Base-by-base conservation (phyloP, 2,888 invertebrate genomes). In the Scelioninae gen. 1 region DNA sequence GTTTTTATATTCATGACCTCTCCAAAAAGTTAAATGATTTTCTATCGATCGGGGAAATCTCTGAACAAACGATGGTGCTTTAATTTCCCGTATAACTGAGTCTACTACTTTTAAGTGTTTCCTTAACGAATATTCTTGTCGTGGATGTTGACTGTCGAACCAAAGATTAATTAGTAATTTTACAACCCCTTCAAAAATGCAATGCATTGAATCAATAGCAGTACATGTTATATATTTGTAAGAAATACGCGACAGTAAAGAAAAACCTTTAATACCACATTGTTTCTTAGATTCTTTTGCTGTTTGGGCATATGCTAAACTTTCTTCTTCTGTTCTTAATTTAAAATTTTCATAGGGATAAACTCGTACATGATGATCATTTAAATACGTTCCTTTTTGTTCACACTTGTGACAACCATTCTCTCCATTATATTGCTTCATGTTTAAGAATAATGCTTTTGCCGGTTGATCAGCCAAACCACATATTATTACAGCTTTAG, bases 131-230 rank as follows among this genome's bases (percentile, higher is more conserved):
- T 62, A 76, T 63, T 34, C 32, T 72, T 83, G 31, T 58, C 53
- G 38, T 0, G 60, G 16, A 65, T 53, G 69, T 15, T 49, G 55
- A 16, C 40, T 6, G 16, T 69, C 29, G 32, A 85, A 84, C 82
- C 82, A 82, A 49, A 84, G 60, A 7, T 62, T 13, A 16, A 82
- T 16, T 16, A 78, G 43, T n/a, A 9, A 47, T 66, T 75, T 62
- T 5, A 47, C 40, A 29, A 77, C 55, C 3, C 83, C 80, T 72
- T 69, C 76, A 51, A 79, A 77, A 40, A 80, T 63, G 43, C 77
- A 82, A 51, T 85, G 85, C 85, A 85, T 85, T 1, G 43, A 53
- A 60, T 85, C 77, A n/a, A n/a, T n/a, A n/a, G n/a, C n/a, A n/a
- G n/a, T n/a, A n/a, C n/a, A n/a, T n/a, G n/a, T n/a, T n/a, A 78